A percentile compares a stretch with the other conserved stretches of the same genome.
phyloP scores from a whole-genome alignment of 2,113 vertebrate species.

The Ctenomys sociabilis region DNA sequence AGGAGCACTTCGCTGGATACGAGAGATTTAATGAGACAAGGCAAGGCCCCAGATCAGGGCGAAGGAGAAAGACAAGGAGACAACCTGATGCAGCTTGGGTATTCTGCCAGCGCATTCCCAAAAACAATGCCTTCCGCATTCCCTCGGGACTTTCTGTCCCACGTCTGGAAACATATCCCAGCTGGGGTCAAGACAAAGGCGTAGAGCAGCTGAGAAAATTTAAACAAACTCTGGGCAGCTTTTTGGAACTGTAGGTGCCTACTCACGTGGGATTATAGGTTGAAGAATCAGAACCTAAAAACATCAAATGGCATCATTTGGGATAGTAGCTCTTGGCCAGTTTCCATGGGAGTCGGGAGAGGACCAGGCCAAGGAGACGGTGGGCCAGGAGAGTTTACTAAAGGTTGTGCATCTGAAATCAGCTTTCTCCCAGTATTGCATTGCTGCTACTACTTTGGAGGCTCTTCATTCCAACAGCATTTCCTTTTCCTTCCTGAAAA shows the following conservation, averaged over 20 bases:
- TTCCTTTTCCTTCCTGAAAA: constrained; percentile 84
- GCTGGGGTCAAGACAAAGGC: constrained; percentile 57
- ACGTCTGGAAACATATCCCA: constrained; percentile 60
- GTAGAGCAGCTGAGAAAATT: constrained; percentile 55
- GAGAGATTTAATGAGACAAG: neutral
- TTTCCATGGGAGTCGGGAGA: neutral
- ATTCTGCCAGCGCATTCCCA: neutral
- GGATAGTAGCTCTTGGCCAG: constrained; percentile 57
- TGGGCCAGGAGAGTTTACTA: neutral
- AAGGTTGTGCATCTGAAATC: neutral
- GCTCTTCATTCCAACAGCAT: constrained; percentile 73
- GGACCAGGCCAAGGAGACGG: neutral
- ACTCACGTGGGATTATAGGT: neutral
- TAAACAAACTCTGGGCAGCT: neutral
- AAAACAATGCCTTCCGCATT: constrained; percentile 26
- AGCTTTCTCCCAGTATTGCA: constrained; percentile 62
- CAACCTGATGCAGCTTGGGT: neutral
- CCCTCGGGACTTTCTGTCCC: constrained; percentile 56
- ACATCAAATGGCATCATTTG: neutral
- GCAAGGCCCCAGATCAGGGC: neutral
- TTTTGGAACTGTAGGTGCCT: constrained; percentile 30
- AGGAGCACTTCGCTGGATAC: neutral
- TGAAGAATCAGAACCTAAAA: neutral
- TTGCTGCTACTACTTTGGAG: constrained; percentile 50
- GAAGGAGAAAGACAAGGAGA: neutral